Conservation (phyloP, 2,113 vertebrate genomes). For the Gnathonemus longibarbis region DNA sequence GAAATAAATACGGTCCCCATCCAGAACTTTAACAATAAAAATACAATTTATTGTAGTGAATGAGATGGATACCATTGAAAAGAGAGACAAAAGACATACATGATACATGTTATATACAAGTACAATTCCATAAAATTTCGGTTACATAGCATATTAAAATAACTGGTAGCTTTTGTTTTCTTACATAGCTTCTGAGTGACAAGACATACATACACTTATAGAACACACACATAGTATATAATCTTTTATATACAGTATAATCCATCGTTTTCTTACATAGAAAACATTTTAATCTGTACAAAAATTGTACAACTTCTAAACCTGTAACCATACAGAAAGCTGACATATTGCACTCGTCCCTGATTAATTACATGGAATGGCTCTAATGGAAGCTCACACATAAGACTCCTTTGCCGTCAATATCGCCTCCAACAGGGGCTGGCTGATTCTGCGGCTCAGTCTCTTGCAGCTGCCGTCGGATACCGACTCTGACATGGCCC, state of each 20-base stretch:
- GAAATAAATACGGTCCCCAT: background rate
- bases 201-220: background rate
- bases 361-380: background rate
- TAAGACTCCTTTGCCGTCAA: conserved; percentile 68
- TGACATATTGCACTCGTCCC: conserved; percentile 7
- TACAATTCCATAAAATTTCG: background rate
- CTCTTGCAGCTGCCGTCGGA: conserved; percentile 41
- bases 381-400: conserved; percentile 46
- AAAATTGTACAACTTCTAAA: conserved; percentile 9
- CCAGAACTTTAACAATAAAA: background rate
- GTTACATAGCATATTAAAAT: background rate
- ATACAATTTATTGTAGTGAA: conserved; percentile 8
- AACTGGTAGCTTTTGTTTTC: background rate
- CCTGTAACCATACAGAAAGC: background rate
- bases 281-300: conserved; percentile 3
- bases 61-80: background rate
- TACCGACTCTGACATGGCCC: conserved; percentile 54
- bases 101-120: background rate
- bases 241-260: background rate
- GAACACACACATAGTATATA: conserved; percentile 2
- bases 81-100: background rate
- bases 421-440: conserved; percentile 58
- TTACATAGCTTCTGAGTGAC: background rate
- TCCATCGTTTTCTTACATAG: background rate
- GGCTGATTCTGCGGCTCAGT: conserved; percentile 47